Percentiles rank a stretch among this genome's conserved stretches.
These are phyloP conservation scores for Tribolium freemani DNA, from an alignment of 2,888 invertebrate species.

Conservation along the genomic window DNA sequence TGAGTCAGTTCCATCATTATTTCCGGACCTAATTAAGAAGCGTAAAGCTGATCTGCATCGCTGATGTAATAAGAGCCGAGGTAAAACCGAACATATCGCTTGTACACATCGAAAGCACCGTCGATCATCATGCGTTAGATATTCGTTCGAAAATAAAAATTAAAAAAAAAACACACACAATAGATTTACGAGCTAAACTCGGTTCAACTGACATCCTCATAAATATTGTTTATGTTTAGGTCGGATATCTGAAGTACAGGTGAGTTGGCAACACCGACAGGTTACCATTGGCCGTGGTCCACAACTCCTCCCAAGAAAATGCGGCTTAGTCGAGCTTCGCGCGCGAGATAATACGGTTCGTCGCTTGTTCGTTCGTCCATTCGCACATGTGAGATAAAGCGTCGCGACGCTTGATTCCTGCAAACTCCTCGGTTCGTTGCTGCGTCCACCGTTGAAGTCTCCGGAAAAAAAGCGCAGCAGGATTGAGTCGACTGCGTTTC, in stretches of 20 bases:
- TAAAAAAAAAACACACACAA: conserved; percentile 59
- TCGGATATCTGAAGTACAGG: conserved; percentile 61
- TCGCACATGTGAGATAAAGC: conserved; percentile 15
- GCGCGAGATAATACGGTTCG: conserved; percentile 55
- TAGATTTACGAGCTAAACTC: conserved; percentile 68
- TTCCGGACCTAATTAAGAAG: not conserved
- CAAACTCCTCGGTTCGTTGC: not conserved
- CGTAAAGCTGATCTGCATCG: not conserved
- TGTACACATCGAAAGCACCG: not conserved
- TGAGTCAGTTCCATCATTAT: not conserved
- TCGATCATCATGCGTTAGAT: conserved; percentile 56
- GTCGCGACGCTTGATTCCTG: conserved; percentile 22
- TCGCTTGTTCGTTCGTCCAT: conserved; percentile 16
- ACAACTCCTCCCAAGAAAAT: conserved; percentile 64
- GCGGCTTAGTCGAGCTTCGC: conserved; percentile 63
- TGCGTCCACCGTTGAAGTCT: conserved; percentile 7
- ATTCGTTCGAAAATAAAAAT: conserved; percentile 57
- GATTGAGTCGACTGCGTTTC: not conserved
- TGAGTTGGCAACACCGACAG: conserved; percentile 66
- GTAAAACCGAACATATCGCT: too few relatives aligned
- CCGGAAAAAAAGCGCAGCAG: not conserved
- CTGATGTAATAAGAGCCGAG: too few relatives aligned
- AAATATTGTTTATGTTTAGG: conserved; percentile 69
- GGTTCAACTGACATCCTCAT: conserved; percentile 68
- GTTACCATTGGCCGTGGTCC: conserved; percentile 60